A percentile compares a stretch with the other conserved stretches of the same genome.
Conservation (phyloP, 1,140 invertebrate genomes). For the Bactericera cockerelli region DNA sequence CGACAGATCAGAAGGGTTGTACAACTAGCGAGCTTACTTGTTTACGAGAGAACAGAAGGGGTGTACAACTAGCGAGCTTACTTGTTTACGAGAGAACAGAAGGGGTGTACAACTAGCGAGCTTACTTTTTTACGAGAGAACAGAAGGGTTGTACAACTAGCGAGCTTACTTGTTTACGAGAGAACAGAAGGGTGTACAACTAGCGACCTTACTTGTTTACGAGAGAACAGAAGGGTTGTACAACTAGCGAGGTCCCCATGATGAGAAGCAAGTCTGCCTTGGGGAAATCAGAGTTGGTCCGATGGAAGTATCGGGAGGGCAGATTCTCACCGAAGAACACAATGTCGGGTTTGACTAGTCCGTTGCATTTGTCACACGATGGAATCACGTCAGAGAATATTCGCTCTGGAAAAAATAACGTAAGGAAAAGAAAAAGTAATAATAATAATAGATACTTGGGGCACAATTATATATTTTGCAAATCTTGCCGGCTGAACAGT, state of each 20-base stretch:
- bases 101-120: constrained; percentile 84
- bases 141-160: neutral
- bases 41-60: constrained; percentile 85
- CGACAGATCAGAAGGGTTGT: neutral
- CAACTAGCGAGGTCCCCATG: constrained; percentile 85
- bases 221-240: constrained; percentile 89
- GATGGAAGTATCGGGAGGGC: constrained; percentile 53
- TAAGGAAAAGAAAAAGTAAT: constrained; percentile 9
- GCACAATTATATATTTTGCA: no score
- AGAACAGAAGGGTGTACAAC: neutral
- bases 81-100: constrained; percentile 75
- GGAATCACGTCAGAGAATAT: constrained; percentile 59
- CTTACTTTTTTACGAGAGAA: constrained; percentile 41
- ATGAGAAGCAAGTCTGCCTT: constrained; percentile 85
- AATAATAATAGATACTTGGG: no score
- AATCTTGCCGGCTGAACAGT: no score
- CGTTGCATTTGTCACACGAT: constrained; percentile 51
- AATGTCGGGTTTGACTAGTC: constrained; percentile 83
- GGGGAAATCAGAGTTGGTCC: constrained; percentile 54
- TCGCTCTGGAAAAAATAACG: constrained; percentile 44
- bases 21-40: constrained; percentile 34
- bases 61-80: constrained; percentile 74
- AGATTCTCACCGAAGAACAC: constrained; percentile 87
- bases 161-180: constrained; percentile 42
- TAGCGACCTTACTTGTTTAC: constrained; percentile 46